Conservation (phyloP, 2,797 vertebrate genomes). For the Micromesistius poutassou region DNA sequence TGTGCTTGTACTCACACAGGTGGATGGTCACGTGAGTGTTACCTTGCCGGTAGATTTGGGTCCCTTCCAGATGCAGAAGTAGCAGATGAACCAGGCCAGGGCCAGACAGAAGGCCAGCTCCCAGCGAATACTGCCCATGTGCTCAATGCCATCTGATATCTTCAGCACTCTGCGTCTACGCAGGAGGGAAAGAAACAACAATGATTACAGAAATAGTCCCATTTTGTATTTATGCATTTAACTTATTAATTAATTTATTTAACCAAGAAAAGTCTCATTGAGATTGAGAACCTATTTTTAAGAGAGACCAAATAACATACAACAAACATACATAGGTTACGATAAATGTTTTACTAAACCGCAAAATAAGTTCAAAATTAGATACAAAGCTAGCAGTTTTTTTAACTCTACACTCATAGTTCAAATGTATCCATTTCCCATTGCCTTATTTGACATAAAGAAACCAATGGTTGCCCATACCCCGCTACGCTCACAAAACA, state of each 20-base stretch:
- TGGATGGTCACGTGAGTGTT: constrained; percentile 15
- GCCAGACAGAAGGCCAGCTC: constrained; percentile 93
- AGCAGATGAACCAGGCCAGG: constrained; percentile 96
- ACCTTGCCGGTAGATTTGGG: constrained; percentile 99
- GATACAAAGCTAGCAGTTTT: neutral
- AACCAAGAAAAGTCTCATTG: neutral
- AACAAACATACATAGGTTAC: neutral
- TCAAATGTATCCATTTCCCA: neutral
- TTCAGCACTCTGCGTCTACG: constrained; percentile 87
- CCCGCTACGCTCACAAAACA: neutral
- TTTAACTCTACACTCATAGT: neutral
- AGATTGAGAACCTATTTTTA: neutral
- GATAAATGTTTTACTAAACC: neutral
- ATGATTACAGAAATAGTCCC: neutral
- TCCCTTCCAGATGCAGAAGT: constrained; percentile 99
- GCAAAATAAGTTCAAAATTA: neutral
- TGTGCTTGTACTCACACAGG: neutral
- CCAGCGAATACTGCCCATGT: constrained; percentile 92
- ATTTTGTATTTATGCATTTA: neutral
- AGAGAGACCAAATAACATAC: neutral
- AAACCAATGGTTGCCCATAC: neutral
- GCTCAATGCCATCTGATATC: constrained; percentile 94
- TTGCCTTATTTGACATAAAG: neutral
- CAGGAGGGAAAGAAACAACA: constrained; percentile 14
- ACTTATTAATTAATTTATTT: neutral